Conservation (phyloP, 2,888 invertebrate genomes). For the Beris chalybata region DNA sequence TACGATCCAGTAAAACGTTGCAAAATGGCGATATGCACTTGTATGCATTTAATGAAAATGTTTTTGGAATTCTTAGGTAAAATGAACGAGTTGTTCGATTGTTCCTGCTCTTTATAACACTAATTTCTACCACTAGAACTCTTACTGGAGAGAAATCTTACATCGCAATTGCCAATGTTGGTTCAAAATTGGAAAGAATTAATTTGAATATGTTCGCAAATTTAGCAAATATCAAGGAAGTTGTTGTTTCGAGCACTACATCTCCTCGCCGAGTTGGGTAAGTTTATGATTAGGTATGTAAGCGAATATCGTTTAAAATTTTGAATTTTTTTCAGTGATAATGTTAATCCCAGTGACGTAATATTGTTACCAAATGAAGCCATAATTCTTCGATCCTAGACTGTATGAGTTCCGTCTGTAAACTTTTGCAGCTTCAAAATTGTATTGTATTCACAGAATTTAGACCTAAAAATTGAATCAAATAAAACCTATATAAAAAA, state of each 20-base stretch:
- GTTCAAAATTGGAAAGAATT: neutral
- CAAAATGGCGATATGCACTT: constrained; percentile 61
- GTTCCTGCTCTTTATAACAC: neutral
- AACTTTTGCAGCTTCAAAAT: too few species aligned
- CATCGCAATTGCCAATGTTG: constrained; percentile 2
- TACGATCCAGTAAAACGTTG: constrained; percentile 55
- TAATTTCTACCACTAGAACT: neutral
- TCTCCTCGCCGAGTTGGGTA: neutral
- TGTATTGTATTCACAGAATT: too few species aligned
- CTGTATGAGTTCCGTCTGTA: neutral
- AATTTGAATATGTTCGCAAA: neutral
- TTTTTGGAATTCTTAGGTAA: constrained; percentile 57
- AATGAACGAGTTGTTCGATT: neutral
- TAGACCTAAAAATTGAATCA: too few species aligned
- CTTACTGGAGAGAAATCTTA: neutral
- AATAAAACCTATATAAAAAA: too few species aligned
- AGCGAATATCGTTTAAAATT: neutral
- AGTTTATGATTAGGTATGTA: neutral
- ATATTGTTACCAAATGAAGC: constrained; percentile 9
- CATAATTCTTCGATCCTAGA: neutral
- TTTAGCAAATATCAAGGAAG: neutral
- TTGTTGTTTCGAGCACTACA: constrained; percentile 3
- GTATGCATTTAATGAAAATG: constrained; percentile 57
- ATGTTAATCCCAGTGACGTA: neutral
- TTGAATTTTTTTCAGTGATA: constrained; percentile 1